Conservation (phyloP, 2,113 vertebrate genomes). For the Catagonus wagneri region DNA sequence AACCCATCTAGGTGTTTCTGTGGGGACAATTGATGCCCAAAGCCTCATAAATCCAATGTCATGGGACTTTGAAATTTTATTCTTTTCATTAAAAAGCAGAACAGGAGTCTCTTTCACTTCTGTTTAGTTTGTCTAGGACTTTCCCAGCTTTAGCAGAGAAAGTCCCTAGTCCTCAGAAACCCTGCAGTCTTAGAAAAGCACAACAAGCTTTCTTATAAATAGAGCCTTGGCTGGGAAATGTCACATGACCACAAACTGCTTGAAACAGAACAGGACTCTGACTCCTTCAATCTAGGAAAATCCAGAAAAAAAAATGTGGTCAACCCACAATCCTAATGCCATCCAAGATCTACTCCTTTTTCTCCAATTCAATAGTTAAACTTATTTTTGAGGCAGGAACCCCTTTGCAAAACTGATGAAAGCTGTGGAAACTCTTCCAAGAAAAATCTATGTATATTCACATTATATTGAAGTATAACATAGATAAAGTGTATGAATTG, state of each 20-base stretch:
- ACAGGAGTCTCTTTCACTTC: not conserved
- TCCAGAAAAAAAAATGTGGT: not conserved
- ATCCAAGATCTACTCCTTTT: not conserved
- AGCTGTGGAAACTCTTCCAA: not conserved
- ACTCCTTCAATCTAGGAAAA: not conserved
- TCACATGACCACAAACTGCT: not conserved
- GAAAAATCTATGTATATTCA: not conserved
- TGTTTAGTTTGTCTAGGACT: not conserved
- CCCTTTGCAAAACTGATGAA: not conserved
- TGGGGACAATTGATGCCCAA: slow-evolving; percentile 14
- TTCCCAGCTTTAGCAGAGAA: not conserved
- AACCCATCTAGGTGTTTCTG: not conserved
- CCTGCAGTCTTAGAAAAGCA: not conserved
- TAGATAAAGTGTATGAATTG: not conserved
- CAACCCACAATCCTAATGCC: not conserved
- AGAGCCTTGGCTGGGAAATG: not conserved
- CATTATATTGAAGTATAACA: not conserved
- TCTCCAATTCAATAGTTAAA: not conserved
- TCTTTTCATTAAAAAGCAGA: not conserved
- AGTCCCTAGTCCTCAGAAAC: not conserved
- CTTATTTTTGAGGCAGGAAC: not conserved
- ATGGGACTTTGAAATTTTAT: not conserved
- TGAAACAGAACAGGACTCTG: not conserved
- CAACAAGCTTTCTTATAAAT: slow-evolving; percentile 18
- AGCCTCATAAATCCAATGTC: not conserved